Conservation (phyloP, 2,888 invertebrate genomes). For the Drosophila monieri region DNA sequence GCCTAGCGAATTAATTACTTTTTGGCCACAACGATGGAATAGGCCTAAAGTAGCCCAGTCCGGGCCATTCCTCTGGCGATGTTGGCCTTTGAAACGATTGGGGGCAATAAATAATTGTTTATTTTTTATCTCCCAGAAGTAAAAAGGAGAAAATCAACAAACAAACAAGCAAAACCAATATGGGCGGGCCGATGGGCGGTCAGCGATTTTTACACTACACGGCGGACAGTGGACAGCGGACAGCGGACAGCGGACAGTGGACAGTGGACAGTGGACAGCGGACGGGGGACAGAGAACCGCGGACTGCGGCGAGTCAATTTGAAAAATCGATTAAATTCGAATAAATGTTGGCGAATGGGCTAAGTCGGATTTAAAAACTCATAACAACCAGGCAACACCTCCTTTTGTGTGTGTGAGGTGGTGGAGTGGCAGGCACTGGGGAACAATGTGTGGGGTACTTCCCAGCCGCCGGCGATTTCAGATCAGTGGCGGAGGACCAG, state of each 20-base stretch:
- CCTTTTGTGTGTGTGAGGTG: conserved; percentile 56
- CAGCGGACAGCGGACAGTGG: conserved; percentile 7
- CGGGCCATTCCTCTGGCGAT: not conserved
- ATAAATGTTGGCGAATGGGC: conserved; percentile 80
- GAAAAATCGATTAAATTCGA: conserved; percentile 82
- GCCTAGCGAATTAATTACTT: conserved; percentile 35
- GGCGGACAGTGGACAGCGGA: conserved; percentile 3
- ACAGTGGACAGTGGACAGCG: conserved; percentile 1
- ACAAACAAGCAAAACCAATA: conserved; percentile 69
- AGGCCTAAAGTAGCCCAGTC: conserved; percentile 3
- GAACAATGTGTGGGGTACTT: conserved; percentile 73
- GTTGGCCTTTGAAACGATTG: conserved; percentile 19
- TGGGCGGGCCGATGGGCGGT: conserved; percentile 80
- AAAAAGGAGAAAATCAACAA: conserved; percentile 19
- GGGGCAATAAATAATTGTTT: conserved; percentile 44
- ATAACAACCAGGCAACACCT: conserved; percentile 83
- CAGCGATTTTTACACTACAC: conserved; percentile 61
- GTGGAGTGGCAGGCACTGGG: conserved; percentile 39
- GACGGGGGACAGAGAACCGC: conserved; percentile 3
- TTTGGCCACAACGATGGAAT: conserved; percentile 23
- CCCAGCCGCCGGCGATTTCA: conserved; percentile 62
- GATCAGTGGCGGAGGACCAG: conserved; percentile 17
- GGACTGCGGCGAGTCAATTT: conserved; percentile 63
- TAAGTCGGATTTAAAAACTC: conserved; percentile 81
- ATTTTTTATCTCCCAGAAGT: conserved; percentile 40